Base-by-base conservation (phyloP, 2,888 invertebrate genomes). In the Melinaea menophilus region DNA sequence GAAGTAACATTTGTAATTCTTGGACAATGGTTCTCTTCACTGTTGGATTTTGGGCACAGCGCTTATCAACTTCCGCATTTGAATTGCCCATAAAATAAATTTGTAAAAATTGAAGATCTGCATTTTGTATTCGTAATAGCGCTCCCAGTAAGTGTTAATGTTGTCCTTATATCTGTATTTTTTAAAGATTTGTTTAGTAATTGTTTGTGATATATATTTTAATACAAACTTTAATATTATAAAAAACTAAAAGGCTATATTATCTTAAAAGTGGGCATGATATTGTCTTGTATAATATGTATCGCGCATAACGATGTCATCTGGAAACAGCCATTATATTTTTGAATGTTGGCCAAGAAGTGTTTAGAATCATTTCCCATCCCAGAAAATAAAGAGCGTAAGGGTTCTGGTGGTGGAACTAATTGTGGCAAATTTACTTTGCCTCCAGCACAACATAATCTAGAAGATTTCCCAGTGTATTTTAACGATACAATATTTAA, bases 271-370 rank as follows among this genome's bases (percentile, higher is more conserved):
- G 75, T 75, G 13, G 22, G 22, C 22, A 73, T 74, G 58, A 72
- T 72, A 63, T 54, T 58, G 45, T 71, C 64, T 33, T 60, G 70
- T 61, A 72, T 31, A 31, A 74, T 58, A 58, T 74, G 61, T 63
- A 72, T 73, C 59, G 75, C 71, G 4, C 75, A 1, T 22, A 22
- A 22, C 22, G 22, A 22, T 22, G 22, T 75, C 75, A 77, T 77
- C 65, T 76, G 75, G 58, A 77, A 76, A 62, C 75, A 75, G 58
- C 69, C 73, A 31, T 75, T 75, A 64, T 75, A 77, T 72, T 76
- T 60, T 48, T 75, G 73, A 58, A 75, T 75, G 58, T 68, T 48
- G 5, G 71, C 62, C 68, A 78, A 73, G 64, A 76, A 74, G 58
- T 74, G 72, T 51, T 66, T 69, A 55, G 74, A 75, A 69, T 75